phyloP scores from a whole-genome alignment of 2,888 invertebrate genomes.

The Patella ulyssiponensis region DNA sequence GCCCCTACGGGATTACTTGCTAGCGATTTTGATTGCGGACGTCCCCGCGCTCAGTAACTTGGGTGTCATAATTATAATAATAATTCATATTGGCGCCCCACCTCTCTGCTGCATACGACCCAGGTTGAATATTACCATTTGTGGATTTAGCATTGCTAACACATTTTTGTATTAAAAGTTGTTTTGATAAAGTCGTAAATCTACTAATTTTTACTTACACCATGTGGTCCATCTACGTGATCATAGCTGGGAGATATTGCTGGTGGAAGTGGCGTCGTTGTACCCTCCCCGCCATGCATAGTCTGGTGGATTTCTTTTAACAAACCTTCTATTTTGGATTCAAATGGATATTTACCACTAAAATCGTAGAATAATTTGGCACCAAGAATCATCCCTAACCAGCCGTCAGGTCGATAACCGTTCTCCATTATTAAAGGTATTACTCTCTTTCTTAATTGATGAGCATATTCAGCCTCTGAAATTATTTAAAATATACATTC shows the following conservation, averaged over 20 bases:
- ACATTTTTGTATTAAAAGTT: too few species aligned
- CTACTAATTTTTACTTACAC: not conserved
- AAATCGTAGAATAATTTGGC: conserved; percentile 48
- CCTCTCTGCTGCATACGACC: too few species aligned
- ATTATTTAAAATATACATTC: not conserved
- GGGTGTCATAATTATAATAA: too few species aligned
- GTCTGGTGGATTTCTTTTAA: conserved; percentile 31
- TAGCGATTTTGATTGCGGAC: too few species aligned
- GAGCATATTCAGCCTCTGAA: conserved; percentile 52
- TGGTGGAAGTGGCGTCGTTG: not conserved
- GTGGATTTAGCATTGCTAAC: too few species aligned
- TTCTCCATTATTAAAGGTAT: conserved; percentile 45
- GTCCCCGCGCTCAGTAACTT: too few species aligned
- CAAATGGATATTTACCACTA: conserved; percentile 43
- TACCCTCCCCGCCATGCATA: not conserved
- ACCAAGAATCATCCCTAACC: conserved; percentile 49
- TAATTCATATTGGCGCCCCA: too few species aligned
- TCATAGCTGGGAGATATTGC: not conserved
- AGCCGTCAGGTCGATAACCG: conserved; percentile 47
- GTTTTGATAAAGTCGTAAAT: not conserved
- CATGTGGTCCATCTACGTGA: not conserved
- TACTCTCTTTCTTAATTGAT: conserved; percentile 37
- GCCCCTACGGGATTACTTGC: too few species aligned
- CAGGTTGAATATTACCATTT: too few species aligned
- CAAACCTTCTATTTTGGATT: conserved; percentile 36